phyloP scores from a whole-genome alignment of 2,797 vertebrate genomes.

The Girardinus metallicus region DNA sequence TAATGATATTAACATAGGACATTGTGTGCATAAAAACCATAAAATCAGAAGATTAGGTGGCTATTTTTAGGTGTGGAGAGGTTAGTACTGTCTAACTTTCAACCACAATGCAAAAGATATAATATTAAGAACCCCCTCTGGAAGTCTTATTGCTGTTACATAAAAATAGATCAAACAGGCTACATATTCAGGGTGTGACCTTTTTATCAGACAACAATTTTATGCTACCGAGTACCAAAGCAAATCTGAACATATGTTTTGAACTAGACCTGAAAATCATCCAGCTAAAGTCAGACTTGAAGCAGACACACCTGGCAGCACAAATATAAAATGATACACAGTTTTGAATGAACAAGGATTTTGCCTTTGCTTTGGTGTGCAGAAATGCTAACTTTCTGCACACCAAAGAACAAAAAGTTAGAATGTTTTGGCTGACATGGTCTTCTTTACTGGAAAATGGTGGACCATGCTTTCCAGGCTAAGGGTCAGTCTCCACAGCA shows the following conservation, averaged over 20 bases:
- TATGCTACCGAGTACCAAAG: background rate
- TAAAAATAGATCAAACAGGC: background rate
- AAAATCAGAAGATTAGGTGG: background rate
- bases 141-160: background rate
- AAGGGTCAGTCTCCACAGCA: background rate
- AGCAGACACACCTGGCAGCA: background rate
- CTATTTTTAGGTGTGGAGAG: background rate
- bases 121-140: background rate
- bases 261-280: background rate
- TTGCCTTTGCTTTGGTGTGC: no score
- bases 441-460: background rate
- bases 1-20: background rate
- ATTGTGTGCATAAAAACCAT: background rate
- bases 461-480: background rate
- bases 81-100: background rate
- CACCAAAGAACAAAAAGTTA: no score
- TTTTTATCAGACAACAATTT: background rate
- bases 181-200: background rate
- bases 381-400: no score
- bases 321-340: background rate
- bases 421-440: background rate
- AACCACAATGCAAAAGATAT: background rate
- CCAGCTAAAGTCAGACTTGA: background rate
- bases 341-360: background rate
- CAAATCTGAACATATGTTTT: background rate